phyloP scores from a whole-genome alignment of 2,888 invertebrate species.

The Polydrusus cervinus region DNA sequence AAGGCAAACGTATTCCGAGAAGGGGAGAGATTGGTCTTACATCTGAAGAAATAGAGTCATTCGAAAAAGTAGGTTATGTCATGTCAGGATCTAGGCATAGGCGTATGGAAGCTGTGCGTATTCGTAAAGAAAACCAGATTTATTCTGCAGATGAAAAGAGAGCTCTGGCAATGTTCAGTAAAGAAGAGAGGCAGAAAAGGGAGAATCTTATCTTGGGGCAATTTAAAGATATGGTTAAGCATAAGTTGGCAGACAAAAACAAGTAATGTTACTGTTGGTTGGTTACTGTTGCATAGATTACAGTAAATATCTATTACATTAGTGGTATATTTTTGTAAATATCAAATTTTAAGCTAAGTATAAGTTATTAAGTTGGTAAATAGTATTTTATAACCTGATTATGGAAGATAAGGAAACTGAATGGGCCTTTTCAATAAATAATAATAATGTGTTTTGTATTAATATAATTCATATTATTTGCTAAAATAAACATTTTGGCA shows the following conservation, averaged over 20 bases:
- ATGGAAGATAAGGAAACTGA: no score
- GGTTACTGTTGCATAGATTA: not conserved
- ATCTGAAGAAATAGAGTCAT: slow-evolving; percentile 93
- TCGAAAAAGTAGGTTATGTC: slow-evolving; percentile 95
- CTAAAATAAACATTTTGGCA: no score
- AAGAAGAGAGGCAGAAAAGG: slow-evolving; percentile 96
- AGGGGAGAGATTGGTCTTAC: slow-evolving; percentile 99
- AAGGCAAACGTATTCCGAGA: slow-evolving; percentile 98
- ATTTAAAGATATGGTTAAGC: slow-evolving; percentile 90
- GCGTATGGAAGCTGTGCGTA: slow-evolving; percentile 99
- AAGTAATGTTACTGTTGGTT: slow-evolving; percentile 53
- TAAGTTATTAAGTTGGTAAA: no score
- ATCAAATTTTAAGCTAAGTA: not conserved
- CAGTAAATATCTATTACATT: not conserved
- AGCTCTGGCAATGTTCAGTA: slow-evolving; percentile 97
- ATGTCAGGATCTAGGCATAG: slow-evolving; percentile 95
- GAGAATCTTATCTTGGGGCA: slow-evolving; percentile 97
- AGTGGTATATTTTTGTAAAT: slow-evolving; percentile 4
- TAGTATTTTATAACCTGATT: no score
- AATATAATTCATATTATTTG: no score
- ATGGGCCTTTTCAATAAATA: no score
- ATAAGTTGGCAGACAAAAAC: slow-evolving; percentile 78
- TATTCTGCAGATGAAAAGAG: slow-evolving; percentile 99
- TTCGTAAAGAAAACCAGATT: slow-evolving; percentile 99
- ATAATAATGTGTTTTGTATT: no score